Evolutionary conservation across 2,113 vertebrate species (phyloP).

Genomic region (Neofelis nebulosa): DNA sequence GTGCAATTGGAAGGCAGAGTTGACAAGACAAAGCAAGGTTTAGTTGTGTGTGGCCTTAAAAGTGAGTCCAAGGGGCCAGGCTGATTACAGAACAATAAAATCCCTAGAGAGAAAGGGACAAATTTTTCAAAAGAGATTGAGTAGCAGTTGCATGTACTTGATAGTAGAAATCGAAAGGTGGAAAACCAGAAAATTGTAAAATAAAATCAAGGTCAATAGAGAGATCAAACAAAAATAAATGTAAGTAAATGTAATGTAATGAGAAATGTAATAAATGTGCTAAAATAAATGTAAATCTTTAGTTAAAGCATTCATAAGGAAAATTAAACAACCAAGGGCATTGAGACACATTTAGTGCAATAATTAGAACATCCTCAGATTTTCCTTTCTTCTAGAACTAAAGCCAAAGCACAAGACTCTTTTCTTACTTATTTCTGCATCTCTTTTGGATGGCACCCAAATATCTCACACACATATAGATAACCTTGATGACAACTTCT

Average conservation of each 20-base stretch:
- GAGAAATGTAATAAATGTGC: not conserved
- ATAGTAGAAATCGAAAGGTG: not conserved
- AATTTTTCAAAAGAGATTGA: slow-evolving; percentile 9
- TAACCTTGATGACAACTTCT: not conserved
- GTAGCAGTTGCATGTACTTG: not conserved
- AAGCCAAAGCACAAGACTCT: not conserved
- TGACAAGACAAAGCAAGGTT: not conserved
- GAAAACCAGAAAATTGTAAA: not conserved
- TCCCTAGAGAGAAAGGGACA: not conserved
- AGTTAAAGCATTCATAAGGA: not conserved
- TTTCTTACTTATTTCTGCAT: not conserved
- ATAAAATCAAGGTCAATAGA: not conserved
- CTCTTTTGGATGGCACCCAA: not conserved
- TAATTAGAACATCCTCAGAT: not conserved
- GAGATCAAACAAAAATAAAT: slow-evolving; percentile 27
- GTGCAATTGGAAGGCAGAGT: not conserved
- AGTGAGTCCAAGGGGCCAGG: not conserved
- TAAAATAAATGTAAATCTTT: slow-evolving; percentile 9
- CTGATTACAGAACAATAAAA: not conserved
- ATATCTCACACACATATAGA: not conserved
- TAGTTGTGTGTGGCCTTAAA: not conserved
- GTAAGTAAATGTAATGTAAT: not conserved
- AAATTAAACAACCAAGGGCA: not conserved
- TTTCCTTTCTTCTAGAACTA: not conserved
- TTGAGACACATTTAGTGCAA: not conserved